phyloP scores from a whole-genome alignment of 1,140 invertebrate genomes.

The Helicoverpa zea region DNA sequence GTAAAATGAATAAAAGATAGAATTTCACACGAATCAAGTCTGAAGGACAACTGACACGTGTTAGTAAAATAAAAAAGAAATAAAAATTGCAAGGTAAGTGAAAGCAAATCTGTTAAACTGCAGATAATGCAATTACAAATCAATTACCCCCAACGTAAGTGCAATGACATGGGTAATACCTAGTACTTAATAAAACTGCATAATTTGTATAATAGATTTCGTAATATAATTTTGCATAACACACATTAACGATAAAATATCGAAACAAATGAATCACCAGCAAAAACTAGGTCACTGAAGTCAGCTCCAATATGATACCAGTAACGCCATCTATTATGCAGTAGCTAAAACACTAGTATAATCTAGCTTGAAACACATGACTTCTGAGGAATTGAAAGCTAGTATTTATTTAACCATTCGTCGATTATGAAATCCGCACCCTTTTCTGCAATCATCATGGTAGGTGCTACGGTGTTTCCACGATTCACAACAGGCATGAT shows the following conservation, averaged over 20 bases:
- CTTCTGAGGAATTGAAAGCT: background rate
- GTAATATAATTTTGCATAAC: background rate
- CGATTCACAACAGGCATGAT: constrained; percentile 89
- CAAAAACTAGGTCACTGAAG: constrained; percentile 3
- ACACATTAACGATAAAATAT: background rate
- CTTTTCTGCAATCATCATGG: constrained; percentile 91
- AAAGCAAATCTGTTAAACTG: too few species aligned
- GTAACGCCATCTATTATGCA: constrained; percentile 7
- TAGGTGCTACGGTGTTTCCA: constrained; percentile 90
- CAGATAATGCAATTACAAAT: too few species aligned
- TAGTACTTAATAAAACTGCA: too few species aligned
- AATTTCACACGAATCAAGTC: too few species aligned
- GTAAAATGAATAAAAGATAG: too few species aligned
- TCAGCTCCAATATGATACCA: background rate
- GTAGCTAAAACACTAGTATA: constrained; percentile 9
- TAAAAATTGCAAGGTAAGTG: too few species aligned
- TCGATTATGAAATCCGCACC: constrained; percentile 89
- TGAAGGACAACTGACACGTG: too few species aligned
- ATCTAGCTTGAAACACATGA: background rate
- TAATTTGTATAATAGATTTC: background rate
- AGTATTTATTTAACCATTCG: constrained; percentile 83
- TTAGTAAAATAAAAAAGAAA: too few species aligned
- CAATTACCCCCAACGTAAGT: too few species aligned
- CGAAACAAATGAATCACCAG: constrained; percentile 10
- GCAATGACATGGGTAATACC: too few species aligned